A percentile compares a stretch with the other conserved stretches of the same genome.
phyloP scores from a whole-genome alignment of 2,888 invertebrate genomes.

The Achlya flavicornis region DNA sequence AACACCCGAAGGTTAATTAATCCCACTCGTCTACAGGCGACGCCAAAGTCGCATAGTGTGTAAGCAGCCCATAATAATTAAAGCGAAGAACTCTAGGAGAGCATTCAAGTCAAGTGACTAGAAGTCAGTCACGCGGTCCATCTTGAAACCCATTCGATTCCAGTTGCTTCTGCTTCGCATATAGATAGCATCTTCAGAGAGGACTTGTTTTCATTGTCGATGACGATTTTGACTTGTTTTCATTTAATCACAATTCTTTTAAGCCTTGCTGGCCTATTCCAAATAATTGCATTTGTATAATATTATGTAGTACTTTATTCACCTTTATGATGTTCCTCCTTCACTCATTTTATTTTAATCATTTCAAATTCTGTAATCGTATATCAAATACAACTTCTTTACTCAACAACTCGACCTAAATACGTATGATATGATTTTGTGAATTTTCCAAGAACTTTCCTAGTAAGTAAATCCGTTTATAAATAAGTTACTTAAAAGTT shows the following conservation, averaged over 20 bases:
- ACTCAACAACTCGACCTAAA: no score
- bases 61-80: constrained; percentile 14
- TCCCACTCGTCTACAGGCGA: constrained; percentile 12
- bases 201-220: constrained; percentile 13
- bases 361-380: no score
- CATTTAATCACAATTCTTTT: neutral
- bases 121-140: constrained; percentile 28
- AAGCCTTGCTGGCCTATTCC: no score
- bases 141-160: constrained; percentile 27
- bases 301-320: no score
- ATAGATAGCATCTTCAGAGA: constrained; percentile 13
- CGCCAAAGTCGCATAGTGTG: constrained; percentile 16
- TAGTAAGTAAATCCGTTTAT: neutral
- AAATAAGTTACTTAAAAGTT: neutral
- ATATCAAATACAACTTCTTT: no score
- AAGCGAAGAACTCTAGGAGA: constrained; percentile 13
- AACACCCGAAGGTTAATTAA: constrained; percentile 13
- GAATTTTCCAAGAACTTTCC: neutral
- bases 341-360: no score
- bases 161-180: constrained; percentile 8
- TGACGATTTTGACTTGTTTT: neutral
- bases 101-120: constrained; percentile 23
- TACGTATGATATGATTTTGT: no score
- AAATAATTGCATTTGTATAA: no score
- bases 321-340: no score